Evolutionary conservation across 2,888 invertebrate genomes (phyloP), one percentile per base, ranked within the genome.

Genomic region (Cataglyphis rosenhaueri): DNA sequence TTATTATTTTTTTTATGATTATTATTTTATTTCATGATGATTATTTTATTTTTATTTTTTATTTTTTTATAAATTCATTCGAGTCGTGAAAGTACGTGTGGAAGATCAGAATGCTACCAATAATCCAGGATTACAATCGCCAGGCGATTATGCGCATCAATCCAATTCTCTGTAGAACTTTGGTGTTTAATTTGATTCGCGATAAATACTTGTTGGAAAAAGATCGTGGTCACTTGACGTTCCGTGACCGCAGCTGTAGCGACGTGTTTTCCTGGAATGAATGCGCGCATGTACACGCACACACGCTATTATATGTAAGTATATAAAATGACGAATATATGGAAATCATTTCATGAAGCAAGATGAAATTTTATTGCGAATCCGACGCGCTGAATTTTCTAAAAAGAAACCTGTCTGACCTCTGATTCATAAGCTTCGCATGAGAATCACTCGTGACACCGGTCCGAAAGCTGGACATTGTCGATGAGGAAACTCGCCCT

Each of bases 391-490:
- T n/a, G 2, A 29, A 61, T 61, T 41, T 5, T 3, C 0, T n/a
- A 25, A 29, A 44, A 64, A 66, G 29, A n/a, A 32, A 38, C 2
- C 6, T 5, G 44, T 5, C 35, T n/a, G 62, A 64, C 52, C 64
- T 81, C 79, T 12, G 84, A 59, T 21, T 32, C 9, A 38, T 10
- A 48, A 66, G 65, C 21, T 52, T 81, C 25, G 79, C 61, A 76
- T 85, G 88, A 87, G 87, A 87, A 85, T 71, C 75, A 32, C 84
- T 85, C 81, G 68, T 41, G 48, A 52, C 15, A 44, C 57, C 25
- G 57, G 59, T 84, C 4, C 83, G 84, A 89, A 88, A 82, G 84
- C 62, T 74, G 85, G 83, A 86, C 79, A 85, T 86, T 44, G 83
- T 66, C 71, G 86, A 84, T 76, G 87, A 86, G 86, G 85, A 86